Base-by-base conservation (phyloP, 1,140 invertebrate species). In the Bombus cullumanus region DNA sequence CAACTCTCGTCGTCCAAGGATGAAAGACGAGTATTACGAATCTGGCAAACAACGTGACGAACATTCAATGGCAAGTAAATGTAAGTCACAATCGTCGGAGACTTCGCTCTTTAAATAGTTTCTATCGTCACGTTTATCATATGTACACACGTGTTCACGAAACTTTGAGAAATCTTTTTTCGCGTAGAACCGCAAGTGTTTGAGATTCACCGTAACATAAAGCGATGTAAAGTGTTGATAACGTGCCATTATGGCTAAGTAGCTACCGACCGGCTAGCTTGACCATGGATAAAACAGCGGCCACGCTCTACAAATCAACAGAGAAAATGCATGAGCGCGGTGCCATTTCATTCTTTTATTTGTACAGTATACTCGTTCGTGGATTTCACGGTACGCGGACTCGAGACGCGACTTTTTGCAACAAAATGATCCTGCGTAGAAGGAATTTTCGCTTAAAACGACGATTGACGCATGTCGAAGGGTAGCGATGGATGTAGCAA, bases 231-330 rank as follows among this genome's bases (percentile, higher is more conserved):
- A 34, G 43, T 34, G 43, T 75, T 57, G 73, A 75, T 75, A 75
- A 75, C 43, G 73, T 34, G 43, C 22, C 31, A 75, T 75, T 75
- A 75, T 57, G 73, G 43, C 73, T 25, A 81, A 81, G 57, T 62
- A 71, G 62, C 41, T 34, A 66, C 77, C 25, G 22, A 22, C 37
- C 79, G 37, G 39, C 25, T 34, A 8, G n/a, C 53, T 43, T 72
- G 85, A 90, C 84, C 88, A 83, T 76, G 83, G 88, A 91, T 92
- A 86, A 92, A 93, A 91, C 88, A 84, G 83, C 89, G 89, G 91
- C 77, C 71, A 92, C 92, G 92, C 90, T 93, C 92, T 93, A 92
- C 77, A 93, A 93, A 93, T 89, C 86, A 89, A 85, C 82, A 68
- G 88, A 88, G 88, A 90, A 92, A 90, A 85, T 88, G 76, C 62